phyloP scores from a whole-genome alignment of 2,113 vertebrate genomes.

The Okapia johnstoni region DNA sequence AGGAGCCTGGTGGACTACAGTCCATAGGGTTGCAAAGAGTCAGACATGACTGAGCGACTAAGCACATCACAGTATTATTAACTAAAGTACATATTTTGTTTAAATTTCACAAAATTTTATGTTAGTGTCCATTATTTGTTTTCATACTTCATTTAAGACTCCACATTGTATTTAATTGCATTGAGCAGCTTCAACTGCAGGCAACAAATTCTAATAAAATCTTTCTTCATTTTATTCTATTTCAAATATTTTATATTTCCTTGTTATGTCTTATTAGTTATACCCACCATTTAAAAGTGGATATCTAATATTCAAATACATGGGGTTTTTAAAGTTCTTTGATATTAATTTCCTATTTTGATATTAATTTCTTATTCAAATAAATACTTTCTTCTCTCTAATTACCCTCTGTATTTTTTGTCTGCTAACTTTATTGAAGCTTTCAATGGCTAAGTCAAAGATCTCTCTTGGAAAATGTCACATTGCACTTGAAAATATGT shows the following conservation, averaged over 20 bases:
- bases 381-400: not conserved
- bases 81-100: not conserved
- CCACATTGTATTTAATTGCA: not conserved
- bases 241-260: not conserved
- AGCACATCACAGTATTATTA: not conserved
- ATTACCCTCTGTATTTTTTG: not conserved
- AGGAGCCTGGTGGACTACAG: not conserved
- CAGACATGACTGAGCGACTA: not conserved
- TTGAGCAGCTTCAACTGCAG: not conserved
- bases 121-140: not conserved
- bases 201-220: not conserved
- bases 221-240: not conserved
- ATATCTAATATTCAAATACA: not conserved
- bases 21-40: not conserved
- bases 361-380: not conserved
- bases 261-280: not conserved
- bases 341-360: not conserved
- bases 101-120: not conserved
- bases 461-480: not conserved
- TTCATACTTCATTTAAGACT: not conserved
- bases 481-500: not conserved
- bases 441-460: not conserved
- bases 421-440: not conserved
- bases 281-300: not conserved
- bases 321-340: not conserved